A percentile compares a stretch with the other conserved stretches of the same genome.
phyloP scores from a whole-genome alignment of 2,113 vertebrate species.

The Gnathonemus longibarbis region DNA sequence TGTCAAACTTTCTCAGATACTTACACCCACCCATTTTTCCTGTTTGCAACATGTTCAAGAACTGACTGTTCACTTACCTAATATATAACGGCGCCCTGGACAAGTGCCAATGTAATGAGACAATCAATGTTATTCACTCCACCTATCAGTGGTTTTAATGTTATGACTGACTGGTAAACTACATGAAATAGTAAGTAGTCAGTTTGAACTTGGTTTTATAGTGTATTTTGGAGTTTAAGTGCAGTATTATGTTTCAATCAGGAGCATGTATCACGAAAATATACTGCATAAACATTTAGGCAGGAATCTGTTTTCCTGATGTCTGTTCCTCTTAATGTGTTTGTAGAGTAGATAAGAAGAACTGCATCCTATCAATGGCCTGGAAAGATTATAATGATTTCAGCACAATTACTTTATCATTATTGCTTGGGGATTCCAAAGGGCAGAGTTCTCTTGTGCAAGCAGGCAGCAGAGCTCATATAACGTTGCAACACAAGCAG shows the following conservation, averaged over 20 bases:
- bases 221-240: neutral
- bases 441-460: conserved; percentile 40
- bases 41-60: neutral
- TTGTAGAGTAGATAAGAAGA: conserved; percentile 15
- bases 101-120: neutral
- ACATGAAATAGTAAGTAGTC: neutral
- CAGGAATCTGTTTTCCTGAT: neutral
- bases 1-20: neutral
- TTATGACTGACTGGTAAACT: neutral
- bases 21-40: neutral
- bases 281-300: neutral
- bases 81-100: neutral
- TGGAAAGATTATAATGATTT: conserved; percentile 27
- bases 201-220: neutral
- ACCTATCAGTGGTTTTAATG: neutral
- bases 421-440: conserved; percentile 48
- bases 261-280: neutral
- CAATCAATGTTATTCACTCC: neutral
- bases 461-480: neutral
- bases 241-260: neutral
- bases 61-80: neutral
- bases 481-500: neutral
- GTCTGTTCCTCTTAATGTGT: neutral
- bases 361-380: conserved; percentile 17
- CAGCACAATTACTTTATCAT: conserved; percentile 43